Conservation (phyloP, 1,140 invertebrate genomes). For the Pissodes strobi region DNA sequence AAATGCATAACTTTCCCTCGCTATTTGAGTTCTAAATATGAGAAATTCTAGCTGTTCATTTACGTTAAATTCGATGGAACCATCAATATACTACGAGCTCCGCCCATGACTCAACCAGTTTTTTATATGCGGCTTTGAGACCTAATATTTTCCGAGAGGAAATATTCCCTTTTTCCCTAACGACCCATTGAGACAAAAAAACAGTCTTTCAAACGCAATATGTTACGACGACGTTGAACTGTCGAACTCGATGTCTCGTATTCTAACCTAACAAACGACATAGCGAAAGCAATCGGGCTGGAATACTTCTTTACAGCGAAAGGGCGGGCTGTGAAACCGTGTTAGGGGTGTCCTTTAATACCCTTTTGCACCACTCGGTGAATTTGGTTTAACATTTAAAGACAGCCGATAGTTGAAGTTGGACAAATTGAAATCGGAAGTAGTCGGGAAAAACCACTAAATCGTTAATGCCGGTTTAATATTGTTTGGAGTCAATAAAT, state of each 20-base stretch:
- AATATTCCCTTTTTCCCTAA: too few species aligned
- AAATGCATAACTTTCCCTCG: too few species aligned
- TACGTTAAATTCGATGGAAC: too few species aligned
- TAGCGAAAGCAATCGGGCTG: constrained; percentile 51
- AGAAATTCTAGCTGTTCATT: too few species aligned
- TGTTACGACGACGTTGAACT: constrained; percentile 55
- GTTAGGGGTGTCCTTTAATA: constrained; percentile 43
- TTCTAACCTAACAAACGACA: constrained; percentile 51
- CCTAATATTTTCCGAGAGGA: too few species aligned
- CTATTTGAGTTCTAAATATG: too few species aligned
- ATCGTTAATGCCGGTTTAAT: too few species aligned
- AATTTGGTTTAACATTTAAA: constrained; percentile 20
- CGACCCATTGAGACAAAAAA: too few species aligned
- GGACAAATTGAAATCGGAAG: background rate
- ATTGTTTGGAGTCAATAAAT: too few species aligned
- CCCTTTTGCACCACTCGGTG: constrained; percentile 21
- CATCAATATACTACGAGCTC: too few species aligned
- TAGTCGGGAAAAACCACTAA: background rate
- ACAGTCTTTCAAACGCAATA: constrained; percentile 51
- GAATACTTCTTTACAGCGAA: constrained; percentile 54
- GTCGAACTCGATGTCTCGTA: constrained; percentile 55
- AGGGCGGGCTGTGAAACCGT: constrained; percentile 51
- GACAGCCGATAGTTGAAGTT: constrained; percentile 11
- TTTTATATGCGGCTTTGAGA: too few species aligned
- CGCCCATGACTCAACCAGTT: too few species aligned